Conservation (phyloP, 2,888 invertebrate species). For the Trichacis sp. region DNA sequence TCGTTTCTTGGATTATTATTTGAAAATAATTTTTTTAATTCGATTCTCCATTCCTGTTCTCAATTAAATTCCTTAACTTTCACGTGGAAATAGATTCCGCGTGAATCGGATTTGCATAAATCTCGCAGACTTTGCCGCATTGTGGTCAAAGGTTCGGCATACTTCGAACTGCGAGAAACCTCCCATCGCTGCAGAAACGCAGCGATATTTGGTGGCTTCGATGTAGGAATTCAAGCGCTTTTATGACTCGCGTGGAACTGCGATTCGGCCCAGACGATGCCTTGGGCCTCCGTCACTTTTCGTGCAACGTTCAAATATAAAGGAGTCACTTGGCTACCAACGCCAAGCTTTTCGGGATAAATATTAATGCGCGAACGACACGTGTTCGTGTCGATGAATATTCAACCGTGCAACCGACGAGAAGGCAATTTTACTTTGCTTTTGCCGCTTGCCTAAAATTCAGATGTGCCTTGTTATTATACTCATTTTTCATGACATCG, state of each 20-base stretch:
- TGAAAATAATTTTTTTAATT: background rate
- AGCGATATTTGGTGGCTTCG: constrained; percentile 10
- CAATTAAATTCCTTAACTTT: constrained; percentile 1
- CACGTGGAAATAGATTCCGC: constrained; percentile 20
- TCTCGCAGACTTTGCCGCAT: constrained; percentile 38
- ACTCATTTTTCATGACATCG: too few species aligned
- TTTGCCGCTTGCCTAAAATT: too few species aligned
- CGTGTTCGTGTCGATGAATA: constrained; percentile 54
- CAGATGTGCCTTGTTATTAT: too few species aligned
- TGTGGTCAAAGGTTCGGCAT: constrained; percentile 30
- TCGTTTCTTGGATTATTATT: too few species aligned
- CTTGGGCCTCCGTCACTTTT: background rate
- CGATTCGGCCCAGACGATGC: background rate
- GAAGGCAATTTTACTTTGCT: constrained; percentile 43
- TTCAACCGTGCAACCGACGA: constrained; percentile 44
- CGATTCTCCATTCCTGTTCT: background rate
- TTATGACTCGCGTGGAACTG: constrained; percentile 40
- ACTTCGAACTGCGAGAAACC: constrained; percentile 15
- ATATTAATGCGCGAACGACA: constrained; percentile 53
- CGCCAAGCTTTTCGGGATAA: constrained; percentile 48
- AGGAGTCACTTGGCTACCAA: constrained; percentile 34
- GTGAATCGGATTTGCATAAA: constrained; percentile 49
- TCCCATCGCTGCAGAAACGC: constrained; percentile 2
- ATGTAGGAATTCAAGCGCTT: constrained; percentile 28
- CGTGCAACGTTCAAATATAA: constrained; percentile 24